A percentile compares a stretch with the other conserved stretches of the same genome.
phyloP scores from a whole-genome alignment of 2,888 invertebrate species.

The Drepanosiphum platanoidis region DNA sequence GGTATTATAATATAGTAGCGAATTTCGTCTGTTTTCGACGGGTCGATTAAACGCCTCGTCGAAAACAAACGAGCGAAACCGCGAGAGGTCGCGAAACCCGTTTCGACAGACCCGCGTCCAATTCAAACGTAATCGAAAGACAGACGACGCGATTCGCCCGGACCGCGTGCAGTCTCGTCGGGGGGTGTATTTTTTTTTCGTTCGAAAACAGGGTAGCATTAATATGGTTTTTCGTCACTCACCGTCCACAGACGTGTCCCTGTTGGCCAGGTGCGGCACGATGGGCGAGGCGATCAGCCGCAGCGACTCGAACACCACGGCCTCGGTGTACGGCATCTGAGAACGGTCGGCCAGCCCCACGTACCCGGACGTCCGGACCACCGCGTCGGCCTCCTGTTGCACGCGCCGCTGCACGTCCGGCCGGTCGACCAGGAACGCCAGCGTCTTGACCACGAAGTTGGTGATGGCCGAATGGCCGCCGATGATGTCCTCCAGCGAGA shows the following conservation, averaged over 20 bases:
- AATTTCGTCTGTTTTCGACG: too few species aligned
- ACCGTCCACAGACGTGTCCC: slow-evolving; percentile 74
- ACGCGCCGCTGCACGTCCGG: slow-evolving; percentile 71
- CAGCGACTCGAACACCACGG: slow-evolving; percentile 73
- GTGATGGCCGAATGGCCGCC: slow-evolving; percentile 76
- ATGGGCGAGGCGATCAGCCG: slow-evolving; percentile 75
- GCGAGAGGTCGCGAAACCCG: too few species aligned
- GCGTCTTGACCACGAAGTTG: slow-evolving; percentile 72
- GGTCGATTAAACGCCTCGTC: too few species aligned
- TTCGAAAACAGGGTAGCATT: too few species aligned
- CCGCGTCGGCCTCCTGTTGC: slow-evolving; percentile 70
- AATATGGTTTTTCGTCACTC: slow-evolving; percentile 65
- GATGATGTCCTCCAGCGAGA: slow-evolving; percentile 70
- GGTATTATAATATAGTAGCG: too few species aligned
- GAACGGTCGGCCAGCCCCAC: slow-evolving; percentile 69
- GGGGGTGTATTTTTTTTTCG: too few species aligned
- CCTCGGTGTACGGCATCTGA: slow-evolving; percentile 73
- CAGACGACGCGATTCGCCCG: too few species aligned
- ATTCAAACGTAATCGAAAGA: too few species aligned
- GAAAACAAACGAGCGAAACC: too few species aligned
- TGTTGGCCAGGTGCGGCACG: slow-evolving; percentile 75
- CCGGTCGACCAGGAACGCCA: slow-evolving; percentile 71
- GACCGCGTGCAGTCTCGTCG: too few species aligned
- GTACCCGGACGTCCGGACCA: slow-evolving; percentile 65
- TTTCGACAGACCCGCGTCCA: too few species aligned